Evolutionary conservation across 2,888 invertebrate species (phyloP), one percentile per base, ranked within the genome.

Genomic region (Callimorpha dominula): DNA sequence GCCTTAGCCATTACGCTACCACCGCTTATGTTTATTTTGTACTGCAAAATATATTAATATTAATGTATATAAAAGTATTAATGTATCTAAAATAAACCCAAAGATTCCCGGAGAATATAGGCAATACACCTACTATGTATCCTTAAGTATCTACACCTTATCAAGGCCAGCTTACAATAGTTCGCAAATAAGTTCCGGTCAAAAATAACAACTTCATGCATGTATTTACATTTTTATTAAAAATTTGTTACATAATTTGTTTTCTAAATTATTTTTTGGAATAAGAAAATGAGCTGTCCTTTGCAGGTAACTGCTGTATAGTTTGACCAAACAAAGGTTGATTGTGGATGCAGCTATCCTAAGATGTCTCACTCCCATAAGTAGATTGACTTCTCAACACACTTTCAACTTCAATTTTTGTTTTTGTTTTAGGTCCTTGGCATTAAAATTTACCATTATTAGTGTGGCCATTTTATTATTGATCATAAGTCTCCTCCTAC

Each of bases 341-440:
- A 14, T 72, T 50, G 49, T 54, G 64, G 60, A 65, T 14, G 69
- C 65, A 52, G 68, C 31, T 31, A 60, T 57, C 12, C 20, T 60
- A 31, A 60, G 60, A 60, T 31, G 14, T 12, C 31, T 60, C 60
- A 60, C 60, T 31, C 14, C 12, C 71, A 52, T 52, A 31, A 20
- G 20, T 65, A 50, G 20, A 31, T 20, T 49, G 14, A 15, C 14
- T 31, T 31, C 49, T 31, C 31, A 65, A 31, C 15, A 50, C 1
- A 65, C n/a, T 15, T 50, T 65, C 50, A 11, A 57, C 17, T 43
- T 62, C 66, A 71, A 65, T 71, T 68, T 64, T 42, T 71, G 71
- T 72, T 52, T 81, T 83, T 83, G 76, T 77, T 81, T 68, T 77
- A 76, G 81, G 81, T 86, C 62, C 80, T 70, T 88, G 89, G 90